phyloP scores from a whole-genome alignment of 1,140 invertebrate species.

The Frieseomelitta varia region DNA sequence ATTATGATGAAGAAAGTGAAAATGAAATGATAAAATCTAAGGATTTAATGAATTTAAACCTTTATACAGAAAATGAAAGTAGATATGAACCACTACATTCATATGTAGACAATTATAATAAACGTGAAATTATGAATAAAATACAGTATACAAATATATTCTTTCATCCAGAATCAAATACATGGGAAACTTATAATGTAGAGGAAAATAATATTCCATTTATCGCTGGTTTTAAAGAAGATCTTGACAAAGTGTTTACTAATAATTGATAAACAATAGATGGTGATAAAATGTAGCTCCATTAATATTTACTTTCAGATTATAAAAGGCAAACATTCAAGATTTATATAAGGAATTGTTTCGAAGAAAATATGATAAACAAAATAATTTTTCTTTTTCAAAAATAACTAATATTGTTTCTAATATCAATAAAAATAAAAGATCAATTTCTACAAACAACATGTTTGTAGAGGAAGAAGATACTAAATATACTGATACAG shows the following conservation, averaged over 20 bases:
- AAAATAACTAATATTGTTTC: not conserved
- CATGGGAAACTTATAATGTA: conserved; percentile 52
- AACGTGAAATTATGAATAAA: conserved; percentile 35
- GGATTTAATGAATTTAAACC: conserved; percentile 62
- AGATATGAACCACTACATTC: conserved; percentile 72
- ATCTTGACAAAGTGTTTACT: conserved; percentile 58
- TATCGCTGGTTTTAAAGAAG: conserved; percentile 68
- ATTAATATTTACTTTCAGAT: conserved; percentile 28
- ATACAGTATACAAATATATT: conserved; percentile 36
- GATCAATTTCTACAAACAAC: not conserved
- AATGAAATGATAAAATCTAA: conserved; percentile 72
- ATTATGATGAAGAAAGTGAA: conserved; percentile 69
- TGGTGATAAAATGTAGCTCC: conserved; percentile 4
- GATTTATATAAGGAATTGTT: not conserved
- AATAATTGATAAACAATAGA: not conserved
- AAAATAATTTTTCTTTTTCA: conserved; percentile 10
- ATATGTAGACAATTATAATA: conserved; percentile 71
- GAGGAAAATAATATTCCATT: conserved; percentile 59
- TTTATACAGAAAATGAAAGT: conserved; percentile 56
- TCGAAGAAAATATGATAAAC: not conserved
- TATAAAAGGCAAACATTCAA: conserved; percentile 4
- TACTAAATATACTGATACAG: not conserved
- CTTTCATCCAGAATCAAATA: conserved; percentile 30
- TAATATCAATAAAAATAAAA: conserved; percentile 11
- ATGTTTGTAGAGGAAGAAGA: conserved; percentile 1